Evolutionary conservation across 1,140 invertebrate genomes (phyloP).

Genomic region (Zaprionus taronus): DNA sequence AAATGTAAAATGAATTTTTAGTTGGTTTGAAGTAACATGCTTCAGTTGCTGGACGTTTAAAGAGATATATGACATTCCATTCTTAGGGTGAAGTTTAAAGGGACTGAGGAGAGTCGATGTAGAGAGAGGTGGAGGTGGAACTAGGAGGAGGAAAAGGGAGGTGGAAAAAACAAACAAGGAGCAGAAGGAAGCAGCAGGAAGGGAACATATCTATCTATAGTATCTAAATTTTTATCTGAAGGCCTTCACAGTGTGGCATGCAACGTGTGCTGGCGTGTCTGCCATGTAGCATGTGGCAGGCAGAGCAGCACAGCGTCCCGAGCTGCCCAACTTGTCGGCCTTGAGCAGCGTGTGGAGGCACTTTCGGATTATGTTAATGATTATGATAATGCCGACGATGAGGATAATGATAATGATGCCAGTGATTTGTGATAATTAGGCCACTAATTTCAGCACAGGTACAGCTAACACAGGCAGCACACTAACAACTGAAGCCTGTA

Average conservation of each 20-base stretch:
- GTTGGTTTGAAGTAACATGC: not conserved
- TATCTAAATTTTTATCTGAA: too few species aligned
- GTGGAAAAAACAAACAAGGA: not conserved
- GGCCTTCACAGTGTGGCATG: not conserved
- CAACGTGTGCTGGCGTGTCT: not conserved
- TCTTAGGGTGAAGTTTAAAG: not conserved
- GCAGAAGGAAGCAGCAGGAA: too few species aligned
- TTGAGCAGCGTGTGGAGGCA: not conserved
- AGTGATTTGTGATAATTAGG: conserved; percentile 42
- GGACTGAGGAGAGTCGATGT: too few species aligned
- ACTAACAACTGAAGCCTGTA: not conserved
- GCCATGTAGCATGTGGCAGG: conserved; percentile 8
- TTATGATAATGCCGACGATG: conserved; percentile 16
- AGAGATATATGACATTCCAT: not conserved
- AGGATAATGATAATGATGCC: conserved; percentile 18
- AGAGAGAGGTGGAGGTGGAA: not conserved
- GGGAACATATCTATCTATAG: not conserved
- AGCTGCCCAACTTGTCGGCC: not conserved
- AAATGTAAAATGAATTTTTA: conserved; percentile 1
- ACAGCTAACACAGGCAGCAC: not conserved
- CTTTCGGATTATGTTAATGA: conserved; percentile 17
- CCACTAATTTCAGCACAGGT: conserved; percentile 14
- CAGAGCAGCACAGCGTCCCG: not conserved
- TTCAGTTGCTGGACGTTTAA: not conserved
- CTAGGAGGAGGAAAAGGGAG: not conserved